Evolutionary conservation across 92 coral and sea anemone genomes (phyloP).

Genomic region (Meandrina meandrites): DNA sequence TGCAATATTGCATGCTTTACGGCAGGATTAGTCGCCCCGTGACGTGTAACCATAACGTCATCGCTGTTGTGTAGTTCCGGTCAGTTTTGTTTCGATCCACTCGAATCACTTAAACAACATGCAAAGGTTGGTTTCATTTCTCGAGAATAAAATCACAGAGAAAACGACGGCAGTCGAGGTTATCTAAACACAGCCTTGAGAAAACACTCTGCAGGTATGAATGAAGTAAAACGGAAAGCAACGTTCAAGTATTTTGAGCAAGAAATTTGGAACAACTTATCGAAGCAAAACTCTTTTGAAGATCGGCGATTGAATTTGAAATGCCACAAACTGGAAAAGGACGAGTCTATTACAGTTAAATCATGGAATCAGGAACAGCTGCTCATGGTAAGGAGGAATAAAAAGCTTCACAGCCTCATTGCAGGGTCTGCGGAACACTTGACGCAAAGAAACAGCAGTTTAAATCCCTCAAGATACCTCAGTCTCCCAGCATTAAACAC

Average conservation of each 20-base stretch:
- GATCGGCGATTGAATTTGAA: constrained; percentile 23
- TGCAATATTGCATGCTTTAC: not conserved
- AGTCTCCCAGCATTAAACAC: not conserved
- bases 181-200: not conserved
- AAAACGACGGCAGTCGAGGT: not conserved
- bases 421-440: not conserved
- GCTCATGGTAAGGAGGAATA: constrained; percentile 27
- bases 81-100: not conserved
- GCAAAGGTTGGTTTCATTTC: not conserved
- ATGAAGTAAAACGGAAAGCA: constrained; percentile 33
- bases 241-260: constrained; percentile 18
- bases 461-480: not conserved
- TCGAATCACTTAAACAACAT: not conserved
- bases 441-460: not conserved
- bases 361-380: constrained; percentile 34
- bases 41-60: constrained; percentile 18
- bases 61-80: not conserved
- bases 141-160: not conserved
- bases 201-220: not conserved
- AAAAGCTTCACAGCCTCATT: constrained; percentile 12
- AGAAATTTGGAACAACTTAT: constrained; percentile 30
- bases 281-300: constrained; percentile 39
- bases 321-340: constrained; percentile 21
- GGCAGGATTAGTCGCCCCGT: not conserved
- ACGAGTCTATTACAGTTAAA: constrained; percentile 10